phyloP scores from a whole-genome alignment of 2,888 invertebrate species.

The Ophioninae sp. region DNA sequence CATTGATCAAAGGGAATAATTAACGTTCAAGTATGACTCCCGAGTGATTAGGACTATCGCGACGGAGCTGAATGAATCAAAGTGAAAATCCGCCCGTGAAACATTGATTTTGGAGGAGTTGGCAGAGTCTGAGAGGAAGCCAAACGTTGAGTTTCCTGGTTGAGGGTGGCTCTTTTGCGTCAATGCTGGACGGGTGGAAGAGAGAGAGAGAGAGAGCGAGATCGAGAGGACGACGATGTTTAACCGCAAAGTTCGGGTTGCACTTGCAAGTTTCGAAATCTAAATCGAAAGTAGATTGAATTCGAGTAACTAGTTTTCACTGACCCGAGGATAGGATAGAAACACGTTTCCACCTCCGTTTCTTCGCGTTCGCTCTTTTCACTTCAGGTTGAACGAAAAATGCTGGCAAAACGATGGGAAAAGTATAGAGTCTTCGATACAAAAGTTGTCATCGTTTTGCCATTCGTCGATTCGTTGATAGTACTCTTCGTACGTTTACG shows the following conservation, averaged over 20 bases:
- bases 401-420: background rate
- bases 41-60: background rate
- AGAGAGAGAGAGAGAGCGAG: background rate
- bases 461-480: slow-evolving; percentile 1
- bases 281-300: slow-evolving; percentile 61
- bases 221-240: slow-evolving; percentile 18
- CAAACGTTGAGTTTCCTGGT: background rate
- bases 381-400: background rate
- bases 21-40: background rate
- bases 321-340: slow-evolving; percentile 35
- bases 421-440: background rate
- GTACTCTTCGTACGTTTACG: slow-evolving; percentile 22
- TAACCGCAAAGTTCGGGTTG: slow-evolving; percentile 50
- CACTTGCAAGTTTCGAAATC: slow-evolving; percentile 49
- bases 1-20: background rate
- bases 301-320: slow-evolving; percentile 56
- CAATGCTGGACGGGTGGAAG: slow-evolving; percentile 14
- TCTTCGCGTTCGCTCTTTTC: slow-evolving; percentile 11
- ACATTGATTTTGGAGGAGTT: background rate
- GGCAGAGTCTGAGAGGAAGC: background rate
- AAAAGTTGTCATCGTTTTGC: slow-evolving; percentile 4
- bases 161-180: slow-evolving; percentile 11
- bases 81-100: background rate
- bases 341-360: slow-evolving; percentile 8
- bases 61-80: background rate